These are phyloP conservation scores for Psococerastis gibbosa DNA, from an alignment of 2,888 invertebrate genomes.

Conservation along the genomic window DNA sequence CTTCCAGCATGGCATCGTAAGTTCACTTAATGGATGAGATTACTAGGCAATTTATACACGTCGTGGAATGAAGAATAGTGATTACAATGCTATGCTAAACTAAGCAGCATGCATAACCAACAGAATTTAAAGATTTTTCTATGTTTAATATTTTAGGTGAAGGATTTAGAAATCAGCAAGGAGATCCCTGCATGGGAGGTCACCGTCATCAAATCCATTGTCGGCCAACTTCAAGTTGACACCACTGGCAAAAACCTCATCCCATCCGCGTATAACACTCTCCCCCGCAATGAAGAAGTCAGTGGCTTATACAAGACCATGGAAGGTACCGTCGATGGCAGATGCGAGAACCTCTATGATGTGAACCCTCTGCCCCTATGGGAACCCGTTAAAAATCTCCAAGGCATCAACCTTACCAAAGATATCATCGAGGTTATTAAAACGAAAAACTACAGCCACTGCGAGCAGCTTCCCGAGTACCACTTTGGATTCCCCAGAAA, in stretches of 20 bases:
- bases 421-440: slow-evolving; percentile 41
- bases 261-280: slow-evolving; percentile 28
- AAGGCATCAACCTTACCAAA: no score
- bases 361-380: slow-evolving; percentile 38
- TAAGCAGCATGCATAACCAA: no score
- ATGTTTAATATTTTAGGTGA: no score
- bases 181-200: slow-evolving; percentile 38
- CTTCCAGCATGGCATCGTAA: slow-evolving; percentile 36
- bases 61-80: no score
- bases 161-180: slow-evolving; percentile 19
- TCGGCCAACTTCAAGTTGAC: slow-evolving; percentile 49
- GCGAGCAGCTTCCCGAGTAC: slow-evolving; percentile 40
- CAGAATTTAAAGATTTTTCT: no score
- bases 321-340: slow-evolving; percentile 51
- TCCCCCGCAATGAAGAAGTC: slow-evolving; percentile 25
- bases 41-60: no score
- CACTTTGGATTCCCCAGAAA: slow-evolving; percentile 41
- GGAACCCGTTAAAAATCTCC: no score
- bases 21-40: no score
- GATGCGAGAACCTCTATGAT: slow-evolving; percentile 50
- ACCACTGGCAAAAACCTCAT: slow-evolving; percentile 35
- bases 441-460: slow-evolving; percentile 41
- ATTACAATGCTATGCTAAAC: no score
- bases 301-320: slow-evolving; percentile 43
- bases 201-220: slow-evolving; percentile 48